Base-by-base conservation (phyloP, 2,113 vertebrate genomes). In the Maccullochella peelii region DNA sequence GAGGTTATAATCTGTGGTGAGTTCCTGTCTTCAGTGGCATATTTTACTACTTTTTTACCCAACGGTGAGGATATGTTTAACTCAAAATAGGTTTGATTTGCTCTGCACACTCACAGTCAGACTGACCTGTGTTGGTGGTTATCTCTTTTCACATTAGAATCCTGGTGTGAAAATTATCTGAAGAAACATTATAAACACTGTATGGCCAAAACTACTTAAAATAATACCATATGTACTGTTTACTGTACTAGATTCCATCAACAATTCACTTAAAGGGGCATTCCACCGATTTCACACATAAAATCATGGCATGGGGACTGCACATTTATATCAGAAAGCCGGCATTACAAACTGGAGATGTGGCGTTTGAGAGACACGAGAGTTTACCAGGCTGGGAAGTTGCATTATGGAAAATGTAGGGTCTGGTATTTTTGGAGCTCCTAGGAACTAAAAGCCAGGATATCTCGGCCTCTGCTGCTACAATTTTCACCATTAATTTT, bases 1-100 rank as follows among this genome's bases (percentile, higher is more conserved):
- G 54, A 69, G 52, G 70, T 82, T 79, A 50, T 68, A 86, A 54
- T 82, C 73, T 59, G 40, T 1, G 27, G 75, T 75, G 23, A 63
- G 50, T 69, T 71, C 16, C 36, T 33, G 72, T 67, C 3, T 71
- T 57, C 58, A 59, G 74, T 30, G 33, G 27, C n/a, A 20, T 25
- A 67, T 72, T 73, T 62, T 57, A 50, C 49, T 47, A 8, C 38
- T 67, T 70, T 57, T 58, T 47, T 6, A 47, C 40, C 23, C 6
- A 44, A 5, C 12, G 40, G 15, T 44, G 73, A 27, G 69, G 33
- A 62, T 42, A 42, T 54, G 61, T 68, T 49, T 2, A 70, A 47
- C 27, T 58, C 2, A 49, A 61, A 61, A 70, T 9, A 70, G 23
- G 69, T 63, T 47, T 14, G 36, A 55, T 55, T 81, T 3, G 8